phyloP scores from a whole-genome alignment of 2,888 invertebrate species.

The Cephonodes hylas region DNA sequence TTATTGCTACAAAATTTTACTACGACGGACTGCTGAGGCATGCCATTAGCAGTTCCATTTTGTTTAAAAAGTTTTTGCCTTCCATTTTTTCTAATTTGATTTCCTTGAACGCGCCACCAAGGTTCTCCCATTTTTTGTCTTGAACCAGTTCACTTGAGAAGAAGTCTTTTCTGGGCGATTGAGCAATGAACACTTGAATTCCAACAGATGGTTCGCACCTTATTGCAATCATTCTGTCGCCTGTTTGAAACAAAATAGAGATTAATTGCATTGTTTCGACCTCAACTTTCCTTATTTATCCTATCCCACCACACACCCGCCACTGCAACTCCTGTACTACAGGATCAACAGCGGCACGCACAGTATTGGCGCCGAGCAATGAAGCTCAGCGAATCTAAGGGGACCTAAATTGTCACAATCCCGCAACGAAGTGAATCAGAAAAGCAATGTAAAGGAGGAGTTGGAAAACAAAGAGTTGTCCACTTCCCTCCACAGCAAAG shows the following conservation, averaged over 20 bases:
- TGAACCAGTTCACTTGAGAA: constrained; percentile 93
- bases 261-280: no score
- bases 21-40: constrained; percentile 88
- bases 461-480: no score
- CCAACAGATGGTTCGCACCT: constrained; percentile 94
- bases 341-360: no score
- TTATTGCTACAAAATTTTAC: constrained; percentile 33
- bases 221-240: constrained; percentile 92
- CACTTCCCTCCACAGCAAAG: no score
- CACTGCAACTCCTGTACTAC: no score
- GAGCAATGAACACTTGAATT: constrained; percentile 93
- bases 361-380: no score
- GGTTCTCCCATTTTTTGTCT: constrained; percentile 95
- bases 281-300: no score
- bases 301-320: no score
- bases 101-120: constrained; percentile 95
- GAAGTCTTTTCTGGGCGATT: constrained; percentile 93
- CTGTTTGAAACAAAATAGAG: constrained; percentile 42
- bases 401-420: no score
- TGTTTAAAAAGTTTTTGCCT: constrained; percentile 96
- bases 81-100: constrained; percentile 96
- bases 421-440: no score
- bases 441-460: no score
- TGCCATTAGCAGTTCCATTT: constrained; percentile 98
- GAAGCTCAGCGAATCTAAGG: no score